These are phyloP conservation scores for Iselma pallidipennis DNA, from an alignment of 2,888 invertebrate genomes.

Conservation along the genomic window DNA sequence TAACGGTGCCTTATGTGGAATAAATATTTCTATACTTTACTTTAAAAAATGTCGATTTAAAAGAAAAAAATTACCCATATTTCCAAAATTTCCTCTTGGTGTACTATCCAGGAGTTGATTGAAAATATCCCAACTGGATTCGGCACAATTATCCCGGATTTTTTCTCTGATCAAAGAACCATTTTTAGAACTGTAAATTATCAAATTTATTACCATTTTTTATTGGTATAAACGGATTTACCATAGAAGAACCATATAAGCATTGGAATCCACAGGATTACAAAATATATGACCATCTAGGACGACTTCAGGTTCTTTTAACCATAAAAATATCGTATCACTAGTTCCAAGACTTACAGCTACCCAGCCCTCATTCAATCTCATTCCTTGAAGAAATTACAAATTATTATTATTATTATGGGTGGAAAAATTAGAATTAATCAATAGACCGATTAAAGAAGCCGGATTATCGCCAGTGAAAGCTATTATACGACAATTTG, in stretches of 20 bases:
- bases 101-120: conserved; percentile 79
- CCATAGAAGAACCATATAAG: conserved; percentile 91
- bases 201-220: conserved; percentile 5
- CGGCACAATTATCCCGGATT: conserved; percentile 74
- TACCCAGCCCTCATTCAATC: conserved; percentile 77
- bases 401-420: too few species aligned
- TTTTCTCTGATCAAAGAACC: conserved; percentile 90
- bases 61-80: conserved; percentile 67
- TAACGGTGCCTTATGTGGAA: too few species aligned
- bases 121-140: conserved; percentile 83
- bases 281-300: conserved; percentile 84
- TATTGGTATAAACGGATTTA: conserved; percentile 49
- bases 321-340: conserved; percentile 85
- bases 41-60: not conserved
- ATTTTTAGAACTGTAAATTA: conserved; percentile 76
- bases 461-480: conserved; percentile 97
- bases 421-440: not conserved
- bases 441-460: conserved; percentile 69
- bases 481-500: conserved; percentile 79
- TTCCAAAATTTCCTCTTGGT: conserved; percentile 91
- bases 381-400: conserved; percentile 66
- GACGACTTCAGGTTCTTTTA: conserved; percentile 68
- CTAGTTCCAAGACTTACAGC: conserved; percentile 92
- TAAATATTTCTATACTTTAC: too few species aligned
- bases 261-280: conserved; percentile 77